Base-by-base conservation (phyloP, 2,113 vertebrate species). In the Semicossyphus pulcher region DNA sequence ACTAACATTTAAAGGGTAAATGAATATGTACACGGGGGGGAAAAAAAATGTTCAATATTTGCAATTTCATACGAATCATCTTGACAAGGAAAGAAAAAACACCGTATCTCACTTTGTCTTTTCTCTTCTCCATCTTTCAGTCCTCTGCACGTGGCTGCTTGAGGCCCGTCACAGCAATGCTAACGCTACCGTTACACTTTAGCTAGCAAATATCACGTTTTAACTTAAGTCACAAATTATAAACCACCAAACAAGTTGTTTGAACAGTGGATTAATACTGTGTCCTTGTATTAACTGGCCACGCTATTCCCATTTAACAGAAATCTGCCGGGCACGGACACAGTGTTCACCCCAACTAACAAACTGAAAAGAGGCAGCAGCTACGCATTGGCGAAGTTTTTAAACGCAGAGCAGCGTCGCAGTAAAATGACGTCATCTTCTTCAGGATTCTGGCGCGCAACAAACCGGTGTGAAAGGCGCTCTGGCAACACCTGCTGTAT, bases 251-350 rank as follows among this genome's bases (percentile, higher is more conserved):
- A n/a, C n/a, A n/a, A n/a, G n/a, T n/a, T n/a, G n/a, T n/a, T n/a
- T n/a, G n/a, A n/a, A n/a, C n/a, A n/a, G n/a, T n/a, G n/a, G n/a
- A n/a, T n/a, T n/a, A n/a, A n/a, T n/a, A n/a, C n/a, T n/a, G n/a
- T n/a, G n/a, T n/a, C n/a, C n/a, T 10, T 9, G 1, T 29, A 9
- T 11, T 3, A 5, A 18, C 0, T 58, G 2, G 29, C 7, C 2
- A 21, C 1, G 4, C 9, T 10, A 4, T 2, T 1, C 47, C 0
- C 3, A 2, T 0, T 14, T 32, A 10, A 6, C 0, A 10, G 1
- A 11, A 34, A 4, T 8, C 0, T 12, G 4, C 8, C 0, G 0
- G 5, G 0, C 0, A 0, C 0, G 0, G 0, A 4, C 11, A 0
- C 1, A 0, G 3, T 10, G 10, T 7, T 5, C 1, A 3, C 1